Base-by-base conservation (phyloP, 92 coral and sea anemone genomes). In the Epizoanthus rinbou region DNA sequence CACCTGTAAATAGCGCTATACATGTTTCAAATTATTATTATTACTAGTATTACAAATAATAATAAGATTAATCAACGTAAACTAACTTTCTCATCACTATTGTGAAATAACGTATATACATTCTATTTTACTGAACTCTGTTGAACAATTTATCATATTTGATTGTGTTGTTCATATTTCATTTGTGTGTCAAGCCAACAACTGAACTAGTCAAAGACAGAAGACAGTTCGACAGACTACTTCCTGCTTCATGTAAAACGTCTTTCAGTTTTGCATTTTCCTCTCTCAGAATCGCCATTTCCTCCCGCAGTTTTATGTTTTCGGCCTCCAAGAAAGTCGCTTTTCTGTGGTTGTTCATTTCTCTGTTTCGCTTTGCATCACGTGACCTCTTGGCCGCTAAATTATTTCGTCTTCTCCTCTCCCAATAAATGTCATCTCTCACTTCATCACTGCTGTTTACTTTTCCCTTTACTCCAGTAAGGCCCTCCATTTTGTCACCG, bases 321-420 rank as follows among this genome's bases (percentile, higher is more conserved):
- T 78, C 82, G 1, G 71, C 35, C 64, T 78, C 82, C 24, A 78
- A 78, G 45, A 35, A 23, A 35, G 69, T 19, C 24, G 82, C 71
- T 45, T 78, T 78, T 78, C 82, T 78, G 35, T 62, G 72, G 64
- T 78, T 78, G 82, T 78, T 57, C 5, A 60, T 5, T 41, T 78
- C 82, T 63, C 82, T 60, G 59, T 8, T 78, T 78, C 82, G 59
- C 28, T 78, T 78, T 13, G 82, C 82, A 63, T 78, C 82, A 21
- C 82, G 70, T 6, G 82, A 78, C 25, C 66, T 62, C 52, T 78
- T 78, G 16, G 82, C 82, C 24, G 82, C 82, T 35, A 78, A 63
- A 39, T 78, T 78, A 57, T 78, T 78, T 78, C 82, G 57, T 23
- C 72, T 43, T 35, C 82, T 69, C 52, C 82, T 78, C 41, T 78